Evolutionary conservation across 2,888 invertebrate species (phyloP).

Genomic region (Platycheirus rosarum): DNA sequence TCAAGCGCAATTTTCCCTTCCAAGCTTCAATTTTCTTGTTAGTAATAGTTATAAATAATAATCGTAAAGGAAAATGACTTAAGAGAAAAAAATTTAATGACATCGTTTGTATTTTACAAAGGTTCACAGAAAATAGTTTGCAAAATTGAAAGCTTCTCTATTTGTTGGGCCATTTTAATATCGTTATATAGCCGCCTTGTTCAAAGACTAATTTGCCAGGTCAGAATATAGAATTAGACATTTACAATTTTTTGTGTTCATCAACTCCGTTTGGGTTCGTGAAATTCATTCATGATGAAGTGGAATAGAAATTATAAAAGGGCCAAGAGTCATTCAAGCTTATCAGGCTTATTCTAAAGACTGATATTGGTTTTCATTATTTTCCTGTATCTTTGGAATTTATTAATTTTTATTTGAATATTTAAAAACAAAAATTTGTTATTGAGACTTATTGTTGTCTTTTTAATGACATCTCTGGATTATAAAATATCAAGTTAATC

Average conservation of each 20-base stretch:
- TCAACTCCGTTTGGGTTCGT: conserved; percentile 39
- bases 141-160: conserved; percentile 17
- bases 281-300: conserved; percentile 3
- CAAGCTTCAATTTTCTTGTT: conserved; percentile 43
- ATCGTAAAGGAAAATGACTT: conserved; percentile 27
- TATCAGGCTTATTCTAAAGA: neutral
- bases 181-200: neutral
- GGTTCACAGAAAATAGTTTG: neutral
- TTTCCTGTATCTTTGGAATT: no score
- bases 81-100: neutral
- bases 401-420: no score
- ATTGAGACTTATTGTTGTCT: conserved; percentile 35
- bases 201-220: conserved; percentile 30
- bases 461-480: no score
- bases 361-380: neutral
- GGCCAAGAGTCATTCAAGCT: conserved; percentile 56
- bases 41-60: no score
- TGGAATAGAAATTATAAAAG: conserved; percentile 31
- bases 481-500: neutral
- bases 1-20: conserved; percentile 33
- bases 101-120: neutral
- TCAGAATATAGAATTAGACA: conserved; percentile 35
- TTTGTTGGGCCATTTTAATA: neutral
- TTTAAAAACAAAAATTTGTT: conserved; percentile 43
- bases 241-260: conserved; percentile 30